Conservation (phyloP, 2,888 invertebrate species). For the Eupithecia pulchellata region DNA sequence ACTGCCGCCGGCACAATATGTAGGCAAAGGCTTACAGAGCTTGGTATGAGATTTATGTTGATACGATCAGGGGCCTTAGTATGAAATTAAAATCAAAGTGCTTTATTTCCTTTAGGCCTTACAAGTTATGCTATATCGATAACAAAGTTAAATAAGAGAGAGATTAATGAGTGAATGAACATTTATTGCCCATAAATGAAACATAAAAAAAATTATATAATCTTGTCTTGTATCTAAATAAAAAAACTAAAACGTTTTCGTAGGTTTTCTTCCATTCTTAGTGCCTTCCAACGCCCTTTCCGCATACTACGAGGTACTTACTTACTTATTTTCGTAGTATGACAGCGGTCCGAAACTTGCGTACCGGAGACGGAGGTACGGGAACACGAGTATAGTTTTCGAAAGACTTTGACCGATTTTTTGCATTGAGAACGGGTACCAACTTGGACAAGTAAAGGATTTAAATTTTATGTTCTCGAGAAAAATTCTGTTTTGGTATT, state of each 20-base stretch:
- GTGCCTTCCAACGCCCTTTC: background rate
- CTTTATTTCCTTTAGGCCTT: no score
- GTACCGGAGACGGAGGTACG: no score
- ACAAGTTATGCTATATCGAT: no score
- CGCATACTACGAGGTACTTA: no score
- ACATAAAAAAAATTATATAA: no score
- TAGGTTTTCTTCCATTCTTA: background rate
- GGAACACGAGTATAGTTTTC: background rate
- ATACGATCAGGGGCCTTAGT: background rate
- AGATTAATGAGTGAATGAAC: no score
- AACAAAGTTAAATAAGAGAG: no score
- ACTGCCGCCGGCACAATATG: constrained; percentile 17
- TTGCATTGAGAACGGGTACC: background rate
- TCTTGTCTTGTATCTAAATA: no score
- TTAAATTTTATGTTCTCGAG: background rate
- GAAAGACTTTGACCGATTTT: background rate
- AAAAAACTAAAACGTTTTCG: no score
- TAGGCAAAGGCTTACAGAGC: constrained; percentile 4
- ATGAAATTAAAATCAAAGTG: no score
- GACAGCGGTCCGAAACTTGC: background rate
- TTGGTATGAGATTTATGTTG: constrained; percentile 17
- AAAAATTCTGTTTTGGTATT: background rate
- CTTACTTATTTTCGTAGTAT: background rate
- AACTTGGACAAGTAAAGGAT: background rate
- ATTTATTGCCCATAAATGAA: no score